Conservation (phyloP, 1,140 invertebrate genomes). For the Ceratosolen fusciceps region DNA sequence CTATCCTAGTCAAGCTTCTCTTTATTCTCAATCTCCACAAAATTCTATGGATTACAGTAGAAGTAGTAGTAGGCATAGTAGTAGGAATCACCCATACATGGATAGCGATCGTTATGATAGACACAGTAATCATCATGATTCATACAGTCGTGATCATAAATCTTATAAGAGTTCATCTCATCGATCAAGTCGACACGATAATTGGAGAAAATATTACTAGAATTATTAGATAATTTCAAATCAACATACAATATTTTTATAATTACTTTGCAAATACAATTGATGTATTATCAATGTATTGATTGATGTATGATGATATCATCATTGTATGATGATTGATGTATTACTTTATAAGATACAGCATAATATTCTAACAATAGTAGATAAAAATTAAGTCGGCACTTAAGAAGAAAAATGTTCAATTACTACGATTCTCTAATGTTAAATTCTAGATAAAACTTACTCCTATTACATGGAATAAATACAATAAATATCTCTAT, state of each 20-base stretch:
- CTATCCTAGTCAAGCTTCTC: constrained; percentile 49
- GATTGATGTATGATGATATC: no score
- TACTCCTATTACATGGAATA: no score
- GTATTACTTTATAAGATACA: no score
- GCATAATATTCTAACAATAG: no score
- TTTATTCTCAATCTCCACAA: constrained; percentile 47
- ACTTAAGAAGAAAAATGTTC: not conserved
- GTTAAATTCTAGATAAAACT: no score
- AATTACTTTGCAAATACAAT: not conserved
- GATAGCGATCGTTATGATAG: constrained; percentile 45
- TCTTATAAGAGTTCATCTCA: constrained; percentile 45
- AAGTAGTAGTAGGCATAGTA: constrained; percentile 52
- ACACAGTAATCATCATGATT: constrained; percentile 36
- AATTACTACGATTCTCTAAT: no score
- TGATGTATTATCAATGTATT: no score
- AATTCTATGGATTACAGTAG: constrained; percentile 57
- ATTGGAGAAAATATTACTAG: constrained; percentile 38
- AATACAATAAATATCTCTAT: no score
- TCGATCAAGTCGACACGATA: constrained; percentile 40
- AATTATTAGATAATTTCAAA: not conserved
- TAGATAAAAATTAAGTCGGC: no score
- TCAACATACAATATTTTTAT: not conserved
- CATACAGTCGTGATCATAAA: constrained; percentile 42
- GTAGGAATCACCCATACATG: constrained; percentile 53
- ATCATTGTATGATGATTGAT: no score